These are phyloP conservation scores for Microdon myrmicae DNA, from an alignment of 2,888 invertebrate species.

Conservation along the genomic window DNA sequence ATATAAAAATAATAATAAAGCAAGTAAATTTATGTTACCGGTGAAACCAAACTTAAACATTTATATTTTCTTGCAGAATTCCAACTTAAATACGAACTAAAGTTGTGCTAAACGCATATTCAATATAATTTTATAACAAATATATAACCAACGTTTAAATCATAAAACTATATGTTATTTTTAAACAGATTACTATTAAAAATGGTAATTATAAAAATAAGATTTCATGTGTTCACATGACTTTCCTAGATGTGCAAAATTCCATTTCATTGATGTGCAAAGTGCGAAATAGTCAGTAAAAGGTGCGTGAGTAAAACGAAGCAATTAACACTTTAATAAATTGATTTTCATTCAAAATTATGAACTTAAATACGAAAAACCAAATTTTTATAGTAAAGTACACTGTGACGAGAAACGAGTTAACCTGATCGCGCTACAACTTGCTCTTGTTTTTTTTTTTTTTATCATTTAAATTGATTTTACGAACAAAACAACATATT, in stretches of 20 bases:
- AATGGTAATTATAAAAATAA: too few relatives aligned
- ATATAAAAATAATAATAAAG: neutral
- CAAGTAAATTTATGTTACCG: neutral
- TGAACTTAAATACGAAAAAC: slow-evolving; percentile 6
- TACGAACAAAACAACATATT: slow-evolving; percentile 35
- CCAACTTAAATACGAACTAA: too few relatives aligned
- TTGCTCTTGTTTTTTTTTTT: slow-evolving; percentile 6
- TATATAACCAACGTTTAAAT: too few relatives aligned
- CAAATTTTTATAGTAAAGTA: slow-evolving; percentile 3
- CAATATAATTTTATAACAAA: too few relatives aligned
- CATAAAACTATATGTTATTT: too few relatives aligned
- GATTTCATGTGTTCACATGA: too few relatives aligned
- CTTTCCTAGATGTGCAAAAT: slow-evolving; percentile 37
- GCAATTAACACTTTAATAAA: slow-evolving; percentile 6
- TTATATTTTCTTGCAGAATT: too few relatives aligned
- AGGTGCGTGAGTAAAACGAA: slow-evolving; percentile 18
- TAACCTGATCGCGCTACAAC: slow-evolving; percentile 32
- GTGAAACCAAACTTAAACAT: too few relatives aligned
- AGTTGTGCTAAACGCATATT: too few relatives aligned
- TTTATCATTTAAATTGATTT: slow-evolving; percentile 27
- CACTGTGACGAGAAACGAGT: slow-evolving; percentile 31
- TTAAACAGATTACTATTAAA: too few relatives aligned
- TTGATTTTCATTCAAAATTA: slow-evolving; percentile 26
- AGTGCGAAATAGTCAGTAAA: slow-evolving; percentile 35
- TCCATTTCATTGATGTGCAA: slow-evolving; percentile 30